Conservation (phyloP, 2,888 invertebrate species). For the Troides oblongomaculatus region DNA sequence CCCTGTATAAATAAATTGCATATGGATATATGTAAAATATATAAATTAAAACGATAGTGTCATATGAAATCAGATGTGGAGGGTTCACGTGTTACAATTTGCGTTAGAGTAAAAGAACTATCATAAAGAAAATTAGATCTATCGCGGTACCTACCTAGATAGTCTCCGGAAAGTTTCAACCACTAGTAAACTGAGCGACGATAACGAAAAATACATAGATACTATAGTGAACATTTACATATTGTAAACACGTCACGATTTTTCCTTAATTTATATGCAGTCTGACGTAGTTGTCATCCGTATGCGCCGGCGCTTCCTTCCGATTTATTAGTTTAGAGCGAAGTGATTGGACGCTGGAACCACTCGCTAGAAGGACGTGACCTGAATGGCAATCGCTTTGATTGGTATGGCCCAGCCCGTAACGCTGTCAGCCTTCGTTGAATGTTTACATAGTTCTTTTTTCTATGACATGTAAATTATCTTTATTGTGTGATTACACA, state of each 20-base stretch:
- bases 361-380: conserved; percentile 60
- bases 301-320: conserved; percentile 66
- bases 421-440: conserved; percentile 13
- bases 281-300: conserved; percentile 46
- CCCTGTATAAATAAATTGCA: too few relatives aligned
- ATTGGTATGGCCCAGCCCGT: conserved; percentile 8
- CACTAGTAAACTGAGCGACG: too few relatives aligned
- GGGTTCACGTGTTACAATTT: too few relatives aligned
- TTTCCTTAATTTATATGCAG: conserved; percentile 40
- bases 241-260: conserved; percentile 33
- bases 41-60: too few relatives aligned
- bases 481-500: background rate
- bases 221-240: conserved; percentile 27
- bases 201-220: too few relatives aligned
- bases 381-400: conserved; percentile 41
- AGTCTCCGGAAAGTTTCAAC: too few relatives aligned
- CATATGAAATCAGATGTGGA: too few relatives aligned
- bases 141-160: too few relatives aligned
- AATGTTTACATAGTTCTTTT: conserved; percentile 2
- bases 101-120: too few relatives aligned
- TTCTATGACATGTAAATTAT: background rate
- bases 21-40: too few relatives aligned
- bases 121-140: too few relatives aligned
- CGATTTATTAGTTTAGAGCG: conserved; percentile 69
- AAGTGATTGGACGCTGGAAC: conserved; percentile 66